These are phyloP conservation scores for Variabilichromis moorii DNA, from an alignment of 2,113 vertebrate genomes.

Conservation along the genomic window DNA sequence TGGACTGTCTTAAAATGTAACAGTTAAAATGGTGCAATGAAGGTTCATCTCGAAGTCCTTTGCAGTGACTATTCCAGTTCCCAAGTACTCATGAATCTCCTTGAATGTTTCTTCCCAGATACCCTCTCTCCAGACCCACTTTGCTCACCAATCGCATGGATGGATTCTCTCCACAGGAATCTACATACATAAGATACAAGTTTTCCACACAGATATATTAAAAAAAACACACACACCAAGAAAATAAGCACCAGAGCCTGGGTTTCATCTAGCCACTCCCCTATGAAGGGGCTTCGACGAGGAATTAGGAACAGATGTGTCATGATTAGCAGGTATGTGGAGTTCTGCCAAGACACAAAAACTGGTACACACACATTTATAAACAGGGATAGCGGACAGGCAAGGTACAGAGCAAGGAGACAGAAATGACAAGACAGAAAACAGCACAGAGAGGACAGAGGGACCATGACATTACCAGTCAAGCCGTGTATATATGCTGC, in stretches of 20 bases:
- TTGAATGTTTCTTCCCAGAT: neutral
- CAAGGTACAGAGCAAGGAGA: neutral
- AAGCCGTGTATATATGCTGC: neutral
- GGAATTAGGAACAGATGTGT: neutral
- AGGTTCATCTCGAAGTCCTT: fast-evolving
- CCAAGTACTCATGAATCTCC: neutral
- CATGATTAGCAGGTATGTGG: neutral
- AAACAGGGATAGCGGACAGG: neutral
- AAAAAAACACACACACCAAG: neutral
- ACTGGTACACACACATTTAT: neutral
- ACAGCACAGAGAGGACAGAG: neutral
- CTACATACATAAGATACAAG: neutral
- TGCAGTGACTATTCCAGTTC: neutral
- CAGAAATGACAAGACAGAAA: neutral
- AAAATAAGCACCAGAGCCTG: neutral
- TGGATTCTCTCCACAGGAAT: neutral
- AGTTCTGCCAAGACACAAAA: neutral
- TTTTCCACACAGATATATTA: neutral
- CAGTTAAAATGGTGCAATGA: neutral
- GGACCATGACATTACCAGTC: neutral
- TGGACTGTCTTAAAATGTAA: too few relatives aligned
- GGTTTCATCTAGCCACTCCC: neutral
- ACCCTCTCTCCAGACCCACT: neutral
- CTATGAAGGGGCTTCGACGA: neutral
- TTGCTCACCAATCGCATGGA: neutral